Evolutionary conservation across 35 echinoderm and acorn worm species (phyloP).

Genomic region (Chiridota heheva): DNA sequence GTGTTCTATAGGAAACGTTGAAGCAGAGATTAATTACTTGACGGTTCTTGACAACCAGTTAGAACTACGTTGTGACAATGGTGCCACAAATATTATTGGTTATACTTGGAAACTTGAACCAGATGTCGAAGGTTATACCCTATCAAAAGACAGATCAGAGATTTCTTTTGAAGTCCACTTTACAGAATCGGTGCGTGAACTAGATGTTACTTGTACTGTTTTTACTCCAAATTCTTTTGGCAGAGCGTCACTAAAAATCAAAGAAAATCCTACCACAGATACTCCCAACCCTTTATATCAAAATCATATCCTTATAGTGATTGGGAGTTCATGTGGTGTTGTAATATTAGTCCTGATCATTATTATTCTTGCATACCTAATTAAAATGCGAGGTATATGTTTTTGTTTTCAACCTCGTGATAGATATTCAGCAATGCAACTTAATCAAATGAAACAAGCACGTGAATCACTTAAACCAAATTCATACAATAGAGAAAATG

Average conservation of each 20-base stretch:
- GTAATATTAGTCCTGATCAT: constrained; percentile 13
- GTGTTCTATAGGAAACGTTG: neutral
- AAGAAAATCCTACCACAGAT: neutral
- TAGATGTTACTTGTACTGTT: constrained; percentile 21
- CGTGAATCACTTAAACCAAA: neutral
- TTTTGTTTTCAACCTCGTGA: constrained; percentile 39
- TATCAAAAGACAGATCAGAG: constrained; percentile 10
- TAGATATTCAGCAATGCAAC: constrained; percentile 1
- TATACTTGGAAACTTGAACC: constrained; percentile 11
- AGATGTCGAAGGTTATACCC: neutral
- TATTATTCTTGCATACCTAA: constrained; percentile 26
- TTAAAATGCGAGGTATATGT: constrained; percentile 27
- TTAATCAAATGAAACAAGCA: constrained; percentile 5
- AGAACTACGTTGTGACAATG: neutral
- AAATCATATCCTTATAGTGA: constrained; percentile 6
- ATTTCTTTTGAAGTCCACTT: neutral
- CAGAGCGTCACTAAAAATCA: neutral
- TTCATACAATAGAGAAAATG: neutral
- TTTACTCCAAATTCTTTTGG: constrained; percentile 15
- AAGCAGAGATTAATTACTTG: constrained; percentile 15
- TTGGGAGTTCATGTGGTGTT: neutral
- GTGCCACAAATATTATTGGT: neutral
- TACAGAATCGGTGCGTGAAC: neutral
- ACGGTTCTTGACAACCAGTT: neutral
- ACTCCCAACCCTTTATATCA: no score